Base-by-base conservation (phyloP, 2,113 vertebrate species). In the Pycnonotus jocosus region DNA sequence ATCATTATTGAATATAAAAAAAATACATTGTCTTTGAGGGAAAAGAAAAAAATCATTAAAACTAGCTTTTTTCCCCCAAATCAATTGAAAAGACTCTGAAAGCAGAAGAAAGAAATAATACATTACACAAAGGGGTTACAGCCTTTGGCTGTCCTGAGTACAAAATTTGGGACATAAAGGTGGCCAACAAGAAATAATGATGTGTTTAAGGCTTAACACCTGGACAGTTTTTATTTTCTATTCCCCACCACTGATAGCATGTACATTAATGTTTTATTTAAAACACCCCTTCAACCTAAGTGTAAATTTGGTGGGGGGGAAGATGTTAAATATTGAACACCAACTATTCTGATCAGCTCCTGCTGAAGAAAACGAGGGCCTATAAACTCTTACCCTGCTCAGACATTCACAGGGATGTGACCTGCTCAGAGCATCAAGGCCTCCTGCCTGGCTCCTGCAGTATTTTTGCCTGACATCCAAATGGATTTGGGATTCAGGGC, bases 121-220 rank as follows among this genome's bases (percentile, higher is more conserved):
- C 81, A 85, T 95, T 96, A 88, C 91, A 71, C 72, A 85, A 37
- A 83, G 76, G 80, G 33, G 81, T 95, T 93, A 40, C 15, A 92
- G 60, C 74, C 62, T 40, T 4, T 61, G 78, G 87, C 62, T 64
- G 38, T 68, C 76, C 66, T 66, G 24, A 94, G 71, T 79, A 81
- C 56, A 74, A 86, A 90, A 85, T 50, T 38, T 73, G 60, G 24
- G 9, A 81, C 79, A 73, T 54, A 45, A 93, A 91, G 72, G 79
- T 78, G 87, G 40, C 62, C 54, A 37, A 28, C n/a, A 82, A 82
- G 73, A 95, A 89, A 81, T 89, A 62, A 51, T 35, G 42, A 84
- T 58, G 68, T 84, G 38, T 88, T 96, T 92, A 86, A 93, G 79
- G 50, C 47, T 86, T 73, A 81, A 62, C 72, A 73, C 80, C 69